A percentile compares a stretch with the other conserved stretches of the same genome.
These are phyloP conservation scores for Lamprologus lemairii DNA, from an alignment of 2,113 vertebrate genomes.

Conservation along the genomic window DNA sequence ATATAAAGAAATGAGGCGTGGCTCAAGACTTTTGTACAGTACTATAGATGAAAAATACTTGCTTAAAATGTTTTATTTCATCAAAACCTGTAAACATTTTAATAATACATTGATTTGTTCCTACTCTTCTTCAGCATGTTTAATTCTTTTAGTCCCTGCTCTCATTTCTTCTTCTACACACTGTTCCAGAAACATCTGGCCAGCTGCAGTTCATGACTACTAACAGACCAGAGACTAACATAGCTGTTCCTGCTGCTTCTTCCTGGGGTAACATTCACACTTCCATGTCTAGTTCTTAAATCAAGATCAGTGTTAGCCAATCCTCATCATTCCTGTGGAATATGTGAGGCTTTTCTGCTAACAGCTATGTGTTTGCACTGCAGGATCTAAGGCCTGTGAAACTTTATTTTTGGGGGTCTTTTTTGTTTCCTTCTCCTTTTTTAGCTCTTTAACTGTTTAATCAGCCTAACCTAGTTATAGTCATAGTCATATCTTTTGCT, in stretches of 20 bases:
- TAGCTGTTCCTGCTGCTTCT: not conserved
- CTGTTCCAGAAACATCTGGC: not conserved
- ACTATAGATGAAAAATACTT: not conserved
- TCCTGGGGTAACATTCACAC: conserved; percentile 11
- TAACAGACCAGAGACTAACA: conserved; percentile 23
- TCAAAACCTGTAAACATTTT: not conserved
- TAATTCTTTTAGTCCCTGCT: not conserved
- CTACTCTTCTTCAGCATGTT: not conserved
- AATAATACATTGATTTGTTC: not conserved
- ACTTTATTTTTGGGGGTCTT: not conserved
- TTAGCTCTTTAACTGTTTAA: not conserved
- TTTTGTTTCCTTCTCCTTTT: not conserved
- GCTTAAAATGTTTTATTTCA: not conserved
- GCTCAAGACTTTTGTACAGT: not conserved
- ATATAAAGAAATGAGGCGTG: not conserved
- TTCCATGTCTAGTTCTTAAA: not conserved
- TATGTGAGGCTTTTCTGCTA: not conserved
- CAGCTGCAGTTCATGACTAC: not conserved
- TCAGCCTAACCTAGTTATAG: not conserved
- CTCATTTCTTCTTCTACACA: not conserved
- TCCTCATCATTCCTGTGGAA: not conserved
- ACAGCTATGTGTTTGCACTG: not conserved
- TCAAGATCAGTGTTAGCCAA: not conserved
- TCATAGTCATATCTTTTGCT: not conserved
- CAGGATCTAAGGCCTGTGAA: not conserved